Evolutionary conservation across 2,888 invertebrate species (phyloP).

Genomic region (Patella pellucida): DNA sequence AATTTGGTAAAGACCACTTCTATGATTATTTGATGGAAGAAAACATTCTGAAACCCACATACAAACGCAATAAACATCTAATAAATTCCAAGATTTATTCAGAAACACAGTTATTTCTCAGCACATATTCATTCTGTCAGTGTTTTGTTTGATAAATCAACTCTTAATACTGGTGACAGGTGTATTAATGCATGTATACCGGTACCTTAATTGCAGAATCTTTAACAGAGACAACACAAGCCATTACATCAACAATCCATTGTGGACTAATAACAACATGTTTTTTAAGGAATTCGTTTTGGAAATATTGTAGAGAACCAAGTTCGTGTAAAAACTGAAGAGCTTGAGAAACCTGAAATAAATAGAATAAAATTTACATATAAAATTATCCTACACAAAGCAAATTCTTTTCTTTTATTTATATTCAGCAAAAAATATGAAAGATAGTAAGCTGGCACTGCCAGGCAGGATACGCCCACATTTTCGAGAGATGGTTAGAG

Average conservation of each 20-base stretch:
- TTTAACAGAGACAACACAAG: conserved; percentile 68
- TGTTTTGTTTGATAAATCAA: too few relatives aligned
- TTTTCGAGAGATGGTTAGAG: too few relatives aligned
- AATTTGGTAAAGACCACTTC: not conserved
- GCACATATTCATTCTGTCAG: too few relatives aligned
- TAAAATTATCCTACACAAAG: not conserved
- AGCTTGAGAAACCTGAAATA: conserved; percentile 58
- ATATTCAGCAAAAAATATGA: too few relatives aligned
- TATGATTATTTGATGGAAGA: not conserved
- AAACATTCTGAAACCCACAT: too few relatives aligned
- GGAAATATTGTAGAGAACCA: conserved; percentile 68
- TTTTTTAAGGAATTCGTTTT: conserved; percentile 59
- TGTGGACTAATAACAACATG: conserved; percentile 68
- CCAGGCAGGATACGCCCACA: too few relatives aligned
- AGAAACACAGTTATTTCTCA: too few relatives aligned
- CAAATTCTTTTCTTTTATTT: too few relatives aligned
- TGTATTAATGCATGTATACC: conserved; percentile 20
- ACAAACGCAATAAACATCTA: too few relatives aligned
- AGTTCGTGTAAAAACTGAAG: conserved; percentile 69
- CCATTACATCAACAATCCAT: conserved; percentile 70
- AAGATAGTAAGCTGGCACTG: too few relatives aligned
- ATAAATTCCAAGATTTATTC: too few relatives aligned
- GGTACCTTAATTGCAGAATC: conserved; percentile 58
- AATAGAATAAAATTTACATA: not conserved
- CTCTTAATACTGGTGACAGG: too few relatives aligned